phyloP scores from a whole-genome alignment of 2,888 invertebrate genomes.

The Eilema caniola region DNA sequence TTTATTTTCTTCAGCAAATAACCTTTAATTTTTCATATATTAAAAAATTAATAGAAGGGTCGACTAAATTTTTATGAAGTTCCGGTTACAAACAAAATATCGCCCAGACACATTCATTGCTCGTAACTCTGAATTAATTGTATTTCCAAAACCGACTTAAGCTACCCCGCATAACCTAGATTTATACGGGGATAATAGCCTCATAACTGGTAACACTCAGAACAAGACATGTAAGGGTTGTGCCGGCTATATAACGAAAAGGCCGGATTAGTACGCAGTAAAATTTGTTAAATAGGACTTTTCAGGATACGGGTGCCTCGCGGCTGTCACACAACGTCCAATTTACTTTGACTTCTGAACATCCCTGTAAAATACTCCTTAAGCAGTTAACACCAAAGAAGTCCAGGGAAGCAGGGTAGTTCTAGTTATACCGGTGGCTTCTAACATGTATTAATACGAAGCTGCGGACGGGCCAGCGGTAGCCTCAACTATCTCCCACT shows the following conservation, averaged over 20 bases:
- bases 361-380: constrained; percentile 6
- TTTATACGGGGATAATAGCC: constrained; percentile 82
- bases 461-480: constrained; percentile 69
- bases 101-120: constrained; percentile 60
- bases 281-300: constrained; percentile 84
- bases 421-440: constrained; percentile 56
- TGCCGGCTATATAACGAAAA: constrained; percentile 67
- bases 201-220: constrained; percentile 72
- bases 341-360: constrained; percentile 49
- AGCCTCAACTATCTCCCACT: constrained; percentile 83
- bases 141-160: constrained; percentile 66
- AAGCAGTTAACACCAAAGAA: constrained; percentile 7
- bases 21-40: background rate
- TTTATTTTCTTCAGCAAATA: no score
- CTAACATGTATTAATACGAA: constrained; percentile 70
- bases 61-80: background rate
- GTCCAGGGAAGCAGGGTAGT: constrained; percentile 36
- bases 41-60: background rate
- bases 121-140: constrained; percentile 74
- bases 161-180: constrained; percentile 75
- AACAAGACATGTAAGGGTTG: constrained; percentile 79
- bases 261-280: constrained; percentile 83
- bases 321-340: constrained; percentile 63
- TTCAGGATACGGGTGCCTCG: constrained; percentile 76
- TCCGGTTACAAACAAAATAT: constrained; percentile 13